Evolutionary conservation across 2,888 invertebrate genomes (phyloP).

Genomic region (Stegophylla sp.): DNA sequence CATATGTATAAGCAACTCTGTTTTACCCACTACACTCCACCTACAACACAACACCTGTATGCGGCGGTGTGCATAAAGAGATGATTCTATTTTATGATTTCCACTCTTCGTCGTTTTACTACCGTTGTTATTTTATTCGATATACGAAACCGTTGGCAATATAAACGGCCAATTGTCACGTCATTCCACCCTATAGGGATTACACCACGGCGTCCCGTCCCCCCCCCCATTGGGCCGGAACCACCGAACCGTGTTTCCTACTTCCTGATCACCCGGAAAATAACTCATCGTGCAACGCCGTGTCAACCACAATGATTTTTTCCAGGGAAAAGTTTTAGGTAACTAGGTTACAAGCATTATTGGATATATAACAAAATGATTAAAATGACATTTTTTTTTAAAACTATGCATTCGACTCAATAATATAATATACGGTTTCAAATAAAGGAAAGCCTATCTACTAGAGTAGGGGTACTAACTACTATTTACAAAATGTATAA

Average conservation of each 20-base stretch:
- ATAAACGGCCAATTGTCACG: slow-evolving; percentile 56
- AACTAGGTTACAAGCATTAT: slow-evolving; percentile 53
- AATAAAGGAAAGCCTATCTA: not conserved
- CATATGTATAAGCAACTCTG: not conserved
- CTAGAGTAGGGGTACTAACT: too few species aligned
- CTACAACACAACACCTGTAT: slow-evolving; percentile 4
- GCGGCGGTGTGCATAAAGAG: slow-evolving; percentile 16
- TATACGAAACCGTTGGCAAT: slow-evolving; percentile 23
- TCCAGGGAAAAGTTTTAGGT: slow-evolving; percentile 24
- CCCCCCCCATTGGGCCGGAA: slow-evolving; percentile 36
- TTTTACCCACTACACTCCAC: not conserved
- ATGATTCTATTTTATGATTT: slow-evolving; percentile 44
- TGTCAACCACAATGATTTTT: slow-evolving; percentile 48
- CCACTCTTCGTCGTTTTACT: not conserved
- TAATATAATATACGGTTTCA: not conserved
- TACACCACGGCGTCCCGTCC: not conserved
- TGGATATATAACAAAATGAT: slow-evolving; percentile 14
- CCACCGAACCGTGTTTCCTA: slow-evolving; percentile 55
- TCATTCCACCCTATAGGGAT: slow-evolving; percentile 35
- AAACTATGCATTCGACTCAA: not conserved
- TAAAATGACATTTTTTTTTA: not conserved
- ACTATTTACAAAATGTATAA: not conserved
- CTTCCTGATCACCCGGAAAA: slow-evolving; percentile 46
- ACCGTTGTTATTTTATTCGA: slow-evolving; percentile 1
- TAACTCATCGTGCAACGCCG: slow-evolving; percentile 42